These are phyloP conservation scores for Eulacestoma nigropectus DNA, from an alignment of 2,113 vertebrate genomes.

Conservation along the genomic window DNA sequence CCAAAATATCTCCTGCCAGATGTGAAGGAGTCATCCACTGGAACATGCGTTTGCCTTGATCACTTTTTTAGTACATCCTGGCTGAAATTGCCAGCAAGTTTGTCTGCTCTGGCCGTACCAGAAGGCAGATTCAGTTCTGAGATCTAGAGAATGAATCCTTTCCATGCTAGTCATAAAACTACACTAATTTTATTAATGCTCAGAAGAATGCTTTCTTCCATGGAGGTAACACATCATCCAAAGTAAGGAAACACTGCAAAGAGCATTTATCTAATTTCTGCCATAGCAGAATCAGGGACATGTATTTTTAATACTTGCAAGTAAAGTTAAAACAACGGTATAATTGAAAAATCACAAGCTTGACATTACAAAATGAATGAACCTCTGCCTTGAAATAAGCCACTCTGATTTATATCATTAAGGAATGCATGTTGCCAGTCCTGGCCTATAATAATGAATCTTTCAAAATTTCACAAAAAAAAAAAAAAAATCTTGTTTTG, in stretches of 20 bases:
- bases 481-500: not conserved
- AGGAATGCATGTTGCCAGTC: not conserved
- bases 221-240: not conserved
- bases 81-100: not conserved
- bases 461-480: not conserved
- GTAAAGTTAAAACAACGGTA: fast-evolving
- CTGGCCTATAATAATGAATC: not conserved
- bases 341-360: not conserved
- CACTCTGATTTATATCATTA: not conserved
- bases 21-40: not conserved
- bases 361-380: not conserved
- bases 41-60: not conserved
- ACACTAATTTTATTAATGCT: not conserved
- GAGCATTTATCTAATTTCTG: not conserved
- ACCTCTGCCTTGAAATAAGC: not conserved
- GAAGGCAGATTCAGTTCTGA: not conserved
- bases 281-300: not conserved
- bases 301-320: not conserved
- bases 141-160: not conserved
- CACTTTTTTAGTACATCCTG: not conserved
- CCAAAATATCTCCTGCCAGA: not conserved
- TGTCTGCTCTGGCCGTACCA: fast-evolving
- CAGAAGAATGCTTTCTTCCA: fast-evolving
- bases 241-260: not conserved
- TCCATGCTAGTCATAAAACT: not conserved